These are phyloP conservation scores for Xylota segnis DNA, from an alignment of 2,888 invertebrate species.

Conservation along the genomic window DNA sequence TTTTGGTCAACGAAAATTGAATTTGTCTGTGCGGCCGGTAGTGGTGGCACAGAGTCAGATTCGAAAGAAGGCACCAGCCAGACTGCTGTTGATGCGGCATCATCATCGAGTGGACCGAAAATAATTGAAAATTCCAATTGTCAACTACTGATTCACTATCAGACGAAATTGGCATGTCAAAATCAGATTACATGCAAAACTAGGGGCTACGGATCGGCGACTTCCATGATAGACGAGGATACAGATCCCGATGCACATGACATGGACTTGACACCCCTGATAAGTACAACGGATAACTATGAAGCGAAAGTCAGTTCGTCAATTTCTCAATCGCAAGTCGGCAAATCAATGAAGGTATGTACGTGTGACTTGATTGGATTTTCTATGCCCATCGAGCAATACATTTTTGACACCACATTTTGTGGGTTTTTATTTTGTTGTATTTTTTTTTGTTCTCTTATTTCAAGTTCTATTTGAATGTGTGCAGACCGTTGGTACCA, in stretches of 20 bases:
- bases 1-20: slow-evolving; percentile 84
- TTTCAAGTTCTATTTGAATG: slow-evolving; percentile 83
- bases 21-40: slow-evolving; percentile 82
- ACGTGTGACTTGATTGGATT: slow-evolving; percentile 60
- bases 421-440: slow-evolving; percentile 18
- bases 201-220: slow-evolving; percentile 79
- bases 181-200: slow-evolving; percentile 83
- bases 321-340: slow-evolving; percentile 79
- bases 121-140: slow-evolving; percentile 84
- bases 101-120: slow-evolving; percentile 78
- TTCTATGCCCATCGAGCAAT: slow-evolving; percentile 46
- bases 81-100: slow-evolving; percentile 66
- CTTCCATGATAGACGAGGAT: slow-evolving; percentile 76
- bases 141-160: slow-evolving; percentile 83
- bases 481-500: slow-evolving; percentile 84
- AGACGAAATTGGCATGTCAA: slow-evolving; percentile 83
- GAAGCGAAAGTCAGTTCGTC: slow-evolving; percentile 81
- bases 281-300: slow-evolving; percentile 83
- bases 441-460: slow-evolving; percentile 37
- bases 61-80: slow-evolving; percentile 49
- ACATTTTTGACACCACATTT: slow-evolving; percentile 52
- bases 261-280: slow-evolving; percentile 83
- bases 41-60: slow-evolving; percentile 25
- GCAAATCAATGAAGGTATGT: slow-evolving; percentile 82
- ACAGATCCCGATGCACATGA: slow-evolving; percentile 79